Evolutionary conservation across 2,797 vertebrate species (phyloP).

Genomic region (Notolepis coatsorum): DNA sequence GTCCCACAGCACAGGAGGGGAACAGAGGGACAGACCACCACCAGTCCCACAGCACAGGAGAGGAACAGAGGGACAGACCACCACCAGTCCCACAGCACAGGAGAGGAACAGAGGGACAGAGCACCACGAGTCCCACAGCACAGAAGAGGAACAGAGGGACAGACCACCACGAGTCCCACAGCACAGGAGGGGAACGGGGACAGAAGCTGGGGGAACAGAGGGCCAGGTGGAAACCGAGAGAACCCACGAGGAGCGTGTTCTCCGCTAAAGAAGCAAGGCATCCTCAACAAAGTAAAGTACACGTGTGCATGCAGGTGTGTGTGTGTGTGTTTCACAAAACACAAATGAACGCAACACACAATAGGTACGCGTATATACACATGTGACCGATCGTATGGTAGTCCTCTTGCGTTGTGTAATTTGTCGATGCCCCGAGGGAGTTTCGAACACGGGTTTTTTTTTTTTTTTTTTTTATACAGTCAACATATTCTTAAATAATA

Average conservation of each 20-base stretch:
- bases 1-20: conserved; percentile 26
- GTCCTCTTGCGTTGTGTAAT: no score
- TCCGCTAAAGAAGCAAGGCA: background rate
- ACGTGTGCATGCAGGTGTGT: conserved; percentile 10
- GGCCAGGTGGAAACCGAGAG: conserved; percentile 24
- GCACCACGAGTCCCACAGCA: conserved; percentile 29
- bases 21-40: conserved; percentile 57
- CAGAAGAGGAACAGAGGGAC: conserved; percentile 32
- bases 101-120: conserved; percentile 56
- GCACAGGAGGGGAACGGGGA: conserved; percentile 47
- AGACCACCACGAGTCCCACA: no score
- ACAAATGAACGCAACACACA: conserved; percentile 21
- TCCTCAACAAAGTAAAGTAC: conserved; percentile 1
- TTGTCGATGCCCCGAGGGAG: no score
- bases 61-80: conserved; percentile 29
- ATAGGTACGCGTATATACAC: no score
- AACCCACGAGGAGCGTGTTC: conserved; percentile 26
- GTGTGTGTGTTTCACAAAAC: background rate
- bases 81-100: conserved; percentile 22
- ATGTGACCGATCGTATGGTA: no score
- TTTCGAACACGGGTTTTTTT: no score
- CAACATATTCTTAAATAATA: no score
- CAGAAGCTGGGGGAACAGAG: conserved; percentile 38
- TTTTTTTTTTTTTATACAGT: no score
- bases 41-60: conserved; percentile 26